Conservation (phyloP, 2,797 vertebrate species). For the Antrozous pallidus region DNA sequence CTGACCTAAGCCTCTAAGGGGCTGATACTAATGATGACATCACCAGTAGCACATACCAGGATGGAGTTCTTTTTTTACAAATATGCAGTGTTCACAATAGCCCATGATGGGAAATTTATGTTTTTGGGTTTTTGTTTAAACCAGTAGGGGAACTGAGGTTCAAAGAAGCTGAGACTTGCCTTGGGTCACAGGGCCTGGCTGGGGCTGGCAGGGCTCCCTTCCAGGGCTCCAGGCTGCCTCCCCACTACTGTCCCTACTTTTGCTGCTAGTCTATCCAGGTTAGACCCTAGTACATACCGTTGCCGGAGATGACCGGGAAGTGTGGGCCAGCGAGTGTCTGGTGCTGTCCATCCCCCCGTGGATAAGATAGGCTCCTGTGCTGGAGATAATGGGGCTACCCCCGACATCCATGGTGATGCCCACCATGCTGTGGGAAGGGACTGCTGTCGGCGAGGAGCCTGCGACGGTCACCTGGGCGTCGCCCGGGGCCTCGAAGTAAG, state of each 20-base stretch:
- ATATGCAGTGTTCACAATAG: accelerated
- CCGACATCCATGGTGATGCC: constrained; percentile 96
- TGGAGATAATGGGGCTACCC: constrained; percentile 93
- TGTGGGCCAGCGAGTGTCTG: constrained; percentile 93
- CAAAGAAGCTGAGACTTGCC: neutral
- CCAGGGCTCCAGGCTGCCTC: neutral
- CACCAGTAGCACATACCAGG: neutral
- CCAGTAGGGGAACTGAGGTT: neutral
- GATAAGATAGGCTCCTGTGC: constrained; percentile 94
- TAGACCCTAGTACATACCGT: constrained; percentile 88
- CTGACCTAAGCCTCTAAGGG: accelerated
- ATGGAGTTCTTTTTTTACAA: neutral
- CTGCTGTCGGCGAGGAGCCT: constrained; percentile 90
- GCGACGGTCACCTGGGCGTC: constrained; percentile 93
- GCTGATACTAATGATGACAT: accelerated
- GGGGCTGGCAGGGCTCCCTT: neutral
- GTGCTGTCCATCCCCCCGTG: constrained; percentile 93
- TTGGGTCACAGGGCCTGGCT: accelerated
- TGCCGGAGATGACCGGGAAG: constrained; percentile 95
- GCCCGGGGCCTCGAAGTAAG: constrained; percentile 94
- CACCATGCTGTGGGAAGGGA: constrained; percentile 95
- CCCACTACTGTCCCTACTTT: constrained; percentile 22
- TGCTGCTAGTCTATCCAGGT: neutral
- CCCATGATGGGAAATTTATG: accelerated
- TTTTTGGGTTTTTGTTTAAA: neutral